phyloP scores from a whole-genome alignment of 2,888 invertebrate species.

The Lingula anatina region DNA sequence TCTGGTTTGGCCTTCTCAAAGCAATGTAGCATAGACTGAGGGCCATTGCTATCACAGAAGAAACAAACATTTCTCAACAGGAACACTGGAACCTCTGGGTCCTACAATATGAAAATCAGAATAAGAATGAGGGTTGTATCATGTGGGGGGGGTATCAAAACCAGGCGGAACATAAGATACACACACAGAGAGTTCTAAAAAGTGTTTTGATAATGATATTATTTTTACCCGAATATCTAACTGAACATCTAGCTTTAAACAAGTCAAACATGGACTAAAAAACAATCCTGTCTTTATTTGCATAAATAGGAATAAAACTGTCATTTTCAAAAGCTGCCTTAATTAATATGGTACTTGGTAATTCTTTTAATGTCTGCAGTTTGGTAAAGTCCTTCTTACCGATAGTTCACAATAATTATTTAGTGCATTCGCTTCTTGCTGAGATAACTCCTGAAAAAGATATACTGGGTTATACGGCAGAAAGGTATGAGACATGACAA shows the following conservation, averaged over 20 bases:
- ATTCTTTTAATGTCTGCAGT: no score
- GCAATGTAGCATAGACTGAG: conserved; percentile 79
- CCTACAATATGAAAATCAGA: conserved; percentile 54
- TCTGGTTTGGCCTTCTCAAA: conserved; percentile 72
- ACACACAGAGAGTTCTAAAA: no score
- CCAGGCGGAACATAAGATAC: no score
- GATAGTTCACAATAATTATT: conserved; percentile 78
- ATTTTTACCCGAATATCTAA: no score
- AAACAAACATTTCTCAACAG: conserved; percentile 85
- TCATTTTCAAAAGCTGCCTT: no score
- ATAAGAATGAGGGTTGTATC: neutral
- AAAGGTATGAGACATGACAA: no score
- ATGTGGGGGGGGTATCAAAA: neutral
- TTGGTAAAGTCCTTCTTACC: conserved; percentile 43
- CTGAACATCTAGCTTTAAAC: no score
- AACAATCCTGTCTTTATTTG: no score
- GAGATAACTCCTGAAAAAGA: conserved; percentile 63
- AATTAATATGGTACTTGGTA: no score
- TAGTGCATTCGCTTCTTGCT: conserved; percentile 75
- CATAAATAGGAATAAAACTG: no score
- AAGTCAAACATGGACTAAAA: no score
- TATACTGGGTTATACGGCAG: neutral
- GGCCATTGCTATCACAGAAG: conserved; percentile 86
- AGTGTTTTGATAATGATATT: no score
- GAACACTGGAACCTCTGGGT: conserved; percentile 85